Evolutionary conservation across 2,797 vertebrate species (phyloP).

Genomic region (Phataginus tricuspis): DNA sequence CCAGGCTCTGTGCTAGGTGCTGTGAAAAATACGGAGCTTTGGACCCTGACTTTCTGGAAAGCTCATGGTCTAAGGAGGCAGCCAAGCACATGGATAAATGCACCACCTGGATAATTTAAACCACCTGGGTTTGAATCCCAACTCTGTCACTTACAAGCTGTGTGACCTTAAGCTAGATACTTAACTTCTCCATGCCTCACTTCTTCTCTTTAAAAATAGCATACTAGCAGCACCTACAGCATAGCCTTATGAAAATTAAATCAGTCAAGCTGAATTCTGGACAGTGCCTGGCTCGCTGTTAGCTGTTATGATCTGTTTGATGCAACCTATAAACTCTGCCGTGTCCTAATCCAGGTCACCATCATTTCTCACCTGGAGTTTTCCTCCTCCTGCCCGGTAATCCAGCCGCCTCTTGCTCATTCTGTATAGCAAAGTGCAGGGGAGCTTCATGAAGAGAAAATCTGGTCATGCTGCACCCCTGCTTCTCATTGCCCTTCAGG

Average conservation of each 20-base stretch:
- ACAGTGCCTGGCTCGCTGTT: fast-evolving
- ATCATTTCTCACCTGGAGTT: neutral
- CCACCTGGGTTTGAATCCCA: neutral
- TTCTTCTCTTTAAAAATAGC: neutral
- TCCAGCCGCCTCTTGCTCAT: neutral
- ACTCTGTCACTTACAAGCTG: neutral
- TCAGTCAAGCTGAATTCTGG: neutral
- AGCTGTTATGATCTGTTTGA: neutral
- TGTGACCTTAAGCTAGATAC: neutral
- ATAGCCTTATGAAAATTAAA: neutral
- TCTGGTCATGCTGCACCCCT: fast-evolving
- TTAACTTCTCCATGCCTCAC: neutral
- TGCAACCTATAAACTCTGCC: neutral
- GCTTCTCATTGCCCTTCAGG: neutral
- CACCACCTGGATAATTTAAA: neutral
- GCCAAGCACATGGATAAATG: neutral
- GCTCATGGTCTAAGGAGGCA: neutral
- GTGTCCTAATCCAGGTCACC: neutral
- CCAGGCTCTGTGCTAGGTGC: neutral
- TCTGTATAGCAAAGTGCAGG: neutral
- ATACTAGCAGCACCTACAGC: neutral
- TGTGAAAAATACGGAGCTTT: neutral
- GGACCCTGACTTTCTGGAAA: neutral
- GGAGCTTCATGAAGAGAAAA: neutral
- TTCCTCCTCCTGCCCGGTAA: neutral